These are phyloP conservation scores for Drosophila ohnishii DNA, from an alignment of 1,140 invertebrate genomes.

Conservation along the genomic window DNA sequence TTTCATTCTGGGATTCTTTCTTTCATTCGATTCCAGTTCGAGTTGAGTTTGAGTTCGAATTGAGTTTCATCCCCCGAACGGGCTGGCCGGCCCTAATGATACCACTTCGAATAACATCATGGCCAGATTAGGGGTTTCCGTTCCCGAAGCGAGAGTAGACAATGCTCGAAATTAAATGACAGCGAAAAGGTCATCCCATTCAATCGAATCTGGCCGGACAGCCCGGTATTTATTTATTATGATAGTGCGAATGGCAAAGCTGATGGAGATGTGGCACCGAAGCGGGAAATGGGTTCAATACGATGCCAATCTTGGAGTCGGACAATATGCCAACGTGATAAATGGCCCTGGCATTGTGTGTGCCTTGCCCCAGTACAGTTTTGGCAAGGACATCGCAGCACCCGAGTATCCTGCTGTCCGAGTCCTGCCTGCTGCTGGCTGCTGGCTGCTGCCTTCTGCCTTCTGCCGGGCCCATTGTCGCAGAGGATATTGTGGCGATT, in stretches of 20 bases:
- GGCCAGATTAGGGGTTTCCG: conserved; percentile 82
- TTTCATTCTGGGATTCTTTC: conserved; percentile 46
- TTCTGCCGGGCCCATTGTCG: conserved; percentile 51
- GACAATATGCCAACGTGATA: conserved; percentile 83
- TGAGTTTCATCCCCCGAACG: conserved; percentile 61
- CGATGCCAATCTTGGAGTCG: conserved; percentile 78
- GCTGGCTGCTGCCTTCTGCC: conserved; percentile 2
- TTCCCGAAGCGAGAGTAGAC: conserved; percentile 76
- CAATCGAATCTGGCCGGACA: conserved; percentile 68
- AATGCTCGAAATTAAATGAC: conserved; percentile 82
- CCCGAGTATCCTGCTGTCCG: conserved; percentile 31
- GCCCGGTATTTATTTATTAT: conserved; percentile 78
- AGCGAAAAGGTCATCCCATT: conserved; percentile 79
- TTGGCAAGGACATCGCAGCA: conserved; percentile 31
- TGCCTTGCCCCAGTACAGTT: conserved; percentile 50
- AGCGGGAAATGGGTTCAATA: conserved; percentile 81
- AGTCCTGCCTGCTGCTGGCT: conserved; percentile 2
- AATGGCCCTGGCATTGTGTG: conserved; percentile 76
- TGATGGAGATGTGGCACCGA: conserved; percentile 67
- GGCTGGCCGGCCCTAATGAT: conserved; percentile 59
- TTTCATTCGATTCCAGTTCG: conserved; percentile 30
- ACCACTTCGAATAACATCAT: conserved; percentile 77
- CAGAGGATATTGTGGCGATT: conserved; percentile 81
- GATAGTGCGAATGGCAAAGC: conserved; percentile 68
- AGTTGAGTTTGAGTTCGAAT: conserved; percentile 45